Percentiles rank a stretch among this genome's conserved stretches.
phyloP scores from a whole-genome alignment of 2,797 vertebrate genomes.

The Squalus acanthias region DNA sequence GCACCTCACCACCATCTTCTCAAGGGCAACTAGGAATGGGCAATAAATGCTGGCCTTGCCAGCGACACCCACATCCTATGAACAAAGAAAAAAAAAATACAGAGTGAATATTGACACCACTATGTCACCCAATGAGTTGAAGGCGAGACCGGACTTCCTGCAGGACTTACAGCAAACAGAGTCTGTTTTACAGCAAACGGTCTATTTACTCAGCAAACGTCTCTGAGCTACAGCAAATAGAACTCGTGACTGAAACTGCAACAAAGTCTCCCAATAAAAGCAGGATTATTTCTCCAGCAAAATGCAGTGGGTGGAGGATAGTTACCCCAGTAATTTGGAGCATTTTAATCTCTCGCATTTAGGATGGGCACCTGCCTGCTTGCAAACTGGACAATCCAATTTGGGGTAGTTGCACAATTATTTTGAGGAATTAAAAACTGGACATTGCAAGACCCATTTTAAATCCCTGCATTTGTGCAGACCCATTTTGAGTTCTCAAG shows the following conservation, averaged over 20 bases:
- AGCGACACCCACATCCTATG: no score
- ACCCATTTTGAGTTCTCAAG: neutral
- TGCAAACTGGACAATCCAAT: neutral
- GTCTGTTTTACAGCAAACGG: neutral
- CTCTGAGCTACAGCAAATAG: neutral
- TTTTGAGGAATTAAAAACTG: neutral
- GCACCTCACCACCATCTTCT: no score
- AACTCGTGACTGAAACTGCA: neutral
- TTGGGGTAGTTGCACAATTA: neutral
- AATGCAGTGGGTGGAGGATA: neutral
- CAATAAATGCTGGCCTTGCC: no score
- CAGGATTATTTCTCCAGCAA: neutral
- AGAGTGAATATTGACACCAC: no score
- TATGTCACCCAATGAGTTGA: no score
- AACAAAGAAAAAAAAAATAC: no score
- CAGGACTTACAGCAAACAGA: neutral
- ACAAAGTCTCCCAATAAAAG: conserved; percentile 3
- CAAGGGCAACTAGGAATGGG: no score
- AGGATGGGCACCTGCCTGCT: neutral
- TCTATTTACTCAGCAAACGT: neutral
- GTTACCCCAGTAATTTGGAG: neutral
- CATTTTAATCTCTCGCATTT: neutral
- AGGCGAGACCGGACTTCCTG: neutral
- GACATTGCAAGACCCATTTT: neutral
- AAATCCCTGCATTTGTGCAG: neutral